Base-by-base conservation (phyloP, 2,797 vertebrate species). In the Fistularia commersonii region DNA sequence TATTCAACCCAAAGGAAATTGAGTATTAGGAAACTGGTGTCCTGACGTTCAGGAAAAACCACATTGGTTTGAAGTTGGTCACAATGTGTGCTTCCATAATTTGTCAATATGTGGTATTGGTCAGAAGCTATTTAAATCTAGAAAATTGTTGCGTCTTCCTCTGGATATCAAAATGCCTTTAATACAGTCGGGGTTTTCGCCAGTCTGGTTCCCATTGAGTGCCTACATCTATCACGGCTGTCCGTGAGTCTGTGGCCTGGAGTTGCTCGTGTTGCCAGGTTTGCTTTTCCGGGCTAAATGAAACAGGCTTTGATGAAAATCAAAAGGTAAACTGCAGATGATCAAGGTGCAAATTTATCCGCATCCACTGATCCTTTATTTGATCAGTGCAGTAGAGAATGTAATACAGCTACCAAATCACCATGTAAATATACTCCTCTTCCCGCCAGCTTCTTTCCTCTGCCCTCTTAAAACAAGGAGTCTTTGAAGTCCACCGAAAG, bases 361-460 rank as follows among this genome's bases (percentile, higher is more conserved):
- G 31, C 56, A 10, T 72, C 81, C 76, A 66, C 64, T 48, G 8
- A 51, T 51, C 64, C 52, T 74, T 43, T 41, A 73, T 89, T 89
- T 87, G 82, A 89, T 88, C 82, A 77, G 12, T 33, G 74, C 57
- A 41, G 70, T 64, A 72, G 66, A 75, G 82, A 84, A 83, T 80
- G 71, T 81, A 80, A 58, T 75, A n/a, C 52, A 38, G 74, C 51
- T 64, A 61, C 54, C 53, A 79, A 78, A 91, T 90, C 87, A 87
- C 72, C 88, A 90, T 91, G 75, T 89, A 83, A 88, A 90, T 87
- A 70, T 80, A 62, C 49, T 61, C 76, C 64, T 69, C 46, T 50
- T 57, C 52, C 65, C 4, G 57, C 42, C 56, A 49, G 73, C 57
- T 12, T 38, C 12, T 53, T 48, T 40, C 53, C 55, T 12, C 46